phyloP scores from a whole-genome alignment of 2,888 invertebrate genomes.

The Sphaerolaimus hirsutus region DNA sequence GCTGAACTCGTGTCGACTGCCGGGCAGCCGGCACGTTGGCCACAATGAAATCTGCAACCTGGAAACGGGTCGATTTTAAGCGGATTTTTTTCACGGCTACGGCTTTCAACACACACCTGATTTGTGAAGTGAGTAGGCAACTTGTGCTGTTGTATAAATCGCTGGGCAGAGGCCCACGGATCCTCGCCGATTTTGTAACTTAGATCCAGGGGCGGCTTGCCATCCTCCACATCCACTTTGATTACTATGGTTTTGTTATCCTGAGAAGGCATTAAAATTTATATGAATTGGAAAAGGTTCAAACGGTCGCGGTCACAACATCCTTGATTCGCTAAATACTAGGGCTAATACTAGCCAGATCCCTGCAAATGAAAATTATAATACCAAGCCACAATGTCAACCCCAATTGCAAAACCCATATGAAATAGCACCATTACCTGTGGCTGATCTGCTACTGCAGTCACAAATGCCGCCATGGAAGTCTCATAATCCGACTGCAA shows the following conservation, averaged over 20 bases:
- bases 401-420: too few species aligned
- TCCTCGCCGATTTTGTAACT: constrained; percentile 41
- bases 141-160: constrained; percentile 58
- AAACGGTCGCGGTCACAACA: too few species aligned
- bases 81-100: not conserved
- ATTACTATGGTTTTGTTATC: constrained; percentile 8
- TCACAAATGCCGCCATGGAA: constrained; percentile 37
- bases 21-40: not conserved
- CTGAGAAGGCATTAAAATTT: not conserved
- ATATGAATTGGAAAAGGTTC: not conserved
- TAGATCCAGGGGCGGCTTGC: constrained; percentile 13
- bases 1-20: too few species aligned
- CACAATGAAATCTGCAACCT: not conserved
- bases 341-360: too few species aligned
- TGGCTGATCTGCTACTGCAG: constrained; percentile 5
- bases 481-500: constrained; percentile 44
- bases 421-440: constrained; percentile 1
- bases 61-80: not conserved
- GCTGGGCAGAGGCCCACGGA: constrained; percentile 69
- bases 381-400: too few species aligned
- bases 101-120: constrained; percentile 33
- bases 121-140: constrained; percentile 65
- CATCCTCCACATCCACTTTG: constrained; percentile 18
- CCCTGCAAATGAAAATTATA: too few species aligned
- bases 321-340: too few species aligned